A percentile compares a stretch with the other conserved stretches of the same genome.
Conservation (phyloP, 2,113 vertebrate genomes). For the Lipotes vexillifer region DNA sequence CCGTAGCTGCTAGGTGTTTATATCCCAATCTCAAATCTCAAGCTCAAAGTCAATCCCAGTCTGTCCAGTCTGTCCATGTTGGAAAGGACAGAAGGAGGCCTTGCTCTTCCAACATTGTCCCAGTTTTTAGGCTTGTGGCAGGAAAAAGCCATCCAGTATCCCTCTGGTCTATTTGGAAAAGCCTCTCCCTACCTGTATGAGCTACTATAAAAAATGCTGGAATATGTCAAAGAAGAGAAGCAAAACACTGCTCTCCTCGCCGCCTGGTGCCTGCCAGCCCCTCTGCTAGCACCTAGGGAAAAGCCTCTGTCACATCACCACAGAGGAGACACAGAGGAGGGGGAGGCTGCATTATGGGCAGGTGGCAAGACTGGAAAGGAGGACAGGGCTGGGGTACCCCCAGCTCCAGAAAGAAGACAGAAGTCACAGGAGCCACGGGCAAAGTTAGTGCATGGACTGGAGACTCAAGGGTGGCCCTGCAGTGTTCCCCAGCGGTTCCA, state of each 20-base stretch:
- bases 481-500: background rate
- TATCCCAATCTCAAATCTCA: background rate
- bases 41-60: background rate
- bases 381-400: background rate
- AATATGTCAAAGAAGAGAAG: background rate
- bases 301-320: background rate
- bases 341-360: background rate
- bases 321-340: background rate
- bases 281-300: background rate
- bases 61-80: background rate
- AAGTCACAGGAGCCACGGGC: background rate
- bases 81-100: background rate
- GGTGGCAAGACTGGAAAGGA: background rate
- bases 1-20: background rate
- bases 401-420: background rate
- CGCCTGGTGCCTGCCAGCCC: background rate
- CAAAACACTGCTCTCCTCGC: background rate
- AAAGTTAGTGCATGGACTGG: background rate
- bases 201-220: background rate
- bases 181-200: background rate
- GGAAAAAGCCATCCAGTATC: background rate
- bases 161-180: background rate
- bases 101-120: background rate
- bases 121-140: background rate
- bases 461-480: background rate